Evolutionary conservation across 2,888 invertebrate species (phyloP).

Genomic region (Agrochola macilenta): DNA sequence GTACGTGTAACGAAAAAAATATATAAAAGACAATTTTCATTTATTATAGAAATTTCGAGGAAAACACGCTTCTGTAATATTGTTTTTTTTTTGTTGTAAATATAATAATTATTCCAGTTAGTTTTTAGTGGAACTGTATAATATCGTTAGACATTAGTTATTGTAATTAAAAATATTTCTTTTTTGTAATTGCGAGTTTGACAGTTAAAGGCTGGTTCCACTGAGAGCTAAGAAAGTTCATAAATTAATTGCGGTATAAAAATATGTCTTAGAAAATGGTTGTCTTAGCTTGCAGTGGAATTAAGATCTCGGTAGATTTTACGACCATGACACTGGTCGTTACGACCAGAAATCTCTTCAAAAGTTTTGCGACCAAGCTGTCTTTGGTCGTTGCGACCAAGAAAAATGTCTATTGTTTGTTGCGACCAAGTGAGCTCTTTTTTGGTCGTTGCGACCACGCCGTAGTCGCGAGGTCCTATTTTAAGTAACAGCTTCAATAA

Average conservation of each 20-base stretch:
- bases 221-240: slow-evolving; percentile 35
- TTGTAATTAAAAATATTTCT: slow-evolving; percentile 72
- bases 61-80: slow-evolving; percentile 78
- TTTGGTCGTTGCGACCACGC: slow-evolving; percentile 33
- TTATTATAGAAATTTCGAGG: slow-evolving; percentile 60
- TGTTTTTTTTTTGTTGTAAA: slow-evolving; percentile 83
- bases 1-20: slow-evolving; percentile 63
- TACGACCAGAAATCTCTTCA: slow-evolving; percentile 21
- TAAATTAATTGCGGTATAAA: slow-evolving; percentile 26
- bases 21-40: slow-evolving; percentile 67
- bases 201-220: slow-evolving; percentile 51
- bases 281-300: slow-evolving; percentile 45
- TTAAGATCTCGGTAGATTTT: slow-evolving; percentile 41
- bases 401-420: too few relatives aligned
- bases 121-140: slow-evolving; percentile 86
- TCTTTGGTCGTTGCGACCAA: background rate
- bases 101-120: slow-evolving; percentile 88
- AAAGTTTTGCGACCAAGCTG: background rate
- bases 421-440: slow-evolving; percentile 7
- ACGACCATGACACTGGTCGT: slow-evolving; percentile 35
- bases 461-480: slow-evolving; percentile 31
- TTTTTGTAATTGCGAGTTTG: slow-evolving; percentile 71
- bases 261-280: slow-evolving; percentile 28
- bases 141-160: slow-evolving; percentile 83
- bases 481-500: slow-evolving; percentile 38